Percentiles rank a stretch among this genome's conserved stretches.
These are phyloP conservation scores for Hermaeophaga mercurialis DNA, from an alignment of 2,888 invertebrate genomes.

Conservation along the genomic window DNA sequence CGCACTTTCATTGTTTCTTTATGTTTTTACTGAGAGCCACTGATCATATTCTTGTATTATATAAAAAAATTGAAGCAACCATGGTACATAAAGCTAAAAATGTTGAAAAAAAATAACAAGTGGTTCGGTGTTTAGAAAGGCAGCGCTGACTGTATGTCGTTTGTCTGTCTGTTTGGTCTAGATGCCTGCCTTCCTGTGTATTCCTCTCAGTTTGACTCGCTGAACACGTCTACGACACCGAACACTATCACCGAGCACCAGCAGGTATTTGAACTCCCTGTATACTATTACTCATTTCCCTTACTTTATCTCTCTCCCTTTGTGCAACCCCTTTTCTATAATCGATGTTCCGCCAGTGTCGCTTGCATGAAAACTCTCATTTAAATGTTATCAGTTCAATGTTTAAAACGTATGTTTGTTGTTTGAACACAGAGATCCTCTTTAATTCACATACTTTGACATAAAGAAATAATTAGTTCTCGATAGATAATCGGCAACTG, in stretches of 20 bases:
- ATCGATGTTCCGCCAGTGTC: conserved; percentile 36
- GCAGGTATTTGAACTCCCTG: conserved; percentile 50
- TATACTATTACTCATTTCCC: conserved; percentile 39
- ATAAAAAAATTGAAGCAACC: conserved; percentile 4
- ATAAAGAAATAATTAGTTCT: too few species aligned
- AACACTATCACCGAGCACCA: conserved; percentile 59
- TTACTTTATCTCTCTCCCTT: conserved; percentile 39
- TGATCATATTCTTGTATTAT: too few species aligned
- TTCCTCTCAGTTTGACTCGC: conserved; percentile 87
- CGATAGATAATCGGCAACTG: too few species aligned
- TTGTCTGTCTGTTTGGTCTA: conserved; percentile 90
- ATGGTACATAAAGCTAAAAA: conserved; percentile 2
- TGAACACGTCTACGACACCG: conserved; percentile 65
- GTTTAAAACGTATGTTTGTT: not conserved
- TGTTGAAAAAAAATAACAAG: conserved; percentile 34
- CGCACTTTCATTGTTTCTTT: too few species aligned
- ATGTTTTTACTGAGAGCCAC: too few species aligned
- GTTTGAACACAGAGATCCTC: conserved; percentile 2
- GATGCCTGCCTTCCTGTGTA: conserved; percentile 89
- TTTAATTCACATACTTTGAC: too few species aligned
- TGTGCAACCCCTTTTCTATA: conserved; percentile 23
- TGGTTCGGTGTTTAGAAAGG: conserved; percentile 47
- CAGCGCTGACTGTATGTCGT: conserved; percentile 60
- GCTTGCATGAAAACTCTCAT: conserved; percentile 32
- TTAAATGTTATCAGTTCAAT: not conserved